Percentiles rank a stretch among this genome's conserved stretches.
Evolutionary conservation across 1,140 invertebrate genomes (phyloP).

Genomic region (Vanessa atalanta): DNA sequence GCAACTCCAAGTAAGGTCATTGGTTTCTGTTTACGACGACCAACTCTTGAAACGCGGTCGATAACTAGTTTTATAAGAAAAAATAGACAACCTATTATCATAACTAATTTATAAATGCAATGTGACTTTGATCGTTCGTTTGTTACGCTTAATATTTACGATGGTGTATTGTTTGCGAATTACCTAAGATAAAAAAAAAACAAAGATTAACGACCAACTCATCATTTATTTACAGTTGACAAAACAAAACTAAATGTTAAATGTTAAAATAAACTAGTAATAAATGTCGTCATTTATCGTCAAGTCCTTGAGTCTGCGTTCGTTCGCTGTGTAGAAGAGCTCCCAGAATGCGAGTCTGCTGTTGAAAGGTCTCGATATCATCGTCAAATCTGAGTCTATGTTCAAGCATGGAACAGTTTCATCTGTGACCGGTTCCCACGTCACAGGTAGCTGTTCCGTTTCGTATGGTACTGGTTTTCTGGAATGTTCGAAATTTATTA

Average conservation of each 20-base stretch:
- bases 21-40: too few species aligned
- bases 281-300: neutral
- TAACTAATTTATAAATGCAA: too few species aligned
- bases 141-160: too few species aligned
- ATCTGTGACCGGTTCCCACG: slow-evolving; percentile 39
- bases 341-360: slow-evolving; percentile 47
- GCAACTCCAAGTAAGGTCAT: too few species aligned
- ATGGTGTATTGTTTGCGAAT: too few species aligned
- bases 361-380: slow-evolving; percentile 36
- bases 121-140: too few species aligned
- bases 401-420: slow-evolving; percentile 36
- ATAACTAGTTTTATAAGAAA: too few species aligned
- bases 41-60: too few species aligned
- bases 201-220: too few species aligned
- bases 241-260: neutral
- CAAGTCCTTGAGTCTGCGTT: slow-evolving; percentile 20
- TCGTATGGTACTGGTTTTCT: slow-evolving; percentile 45
- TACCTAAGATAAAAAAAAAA: too few species aligned
- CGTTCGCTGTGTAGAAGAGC: slow-evolving; percentile 42
- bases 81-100: too few species aligned
- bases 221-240: neutral
- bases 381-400: slow-evolving; percentile 36
- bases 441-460: slow-evolving; percentile 40
- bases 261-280: neutral
- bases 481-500: slow-evolving; percentile 12